Evolutionary conservation across 2,888 invertebrate species (phyloP).

Genomic region (Cantharis lateralis): DNA sequence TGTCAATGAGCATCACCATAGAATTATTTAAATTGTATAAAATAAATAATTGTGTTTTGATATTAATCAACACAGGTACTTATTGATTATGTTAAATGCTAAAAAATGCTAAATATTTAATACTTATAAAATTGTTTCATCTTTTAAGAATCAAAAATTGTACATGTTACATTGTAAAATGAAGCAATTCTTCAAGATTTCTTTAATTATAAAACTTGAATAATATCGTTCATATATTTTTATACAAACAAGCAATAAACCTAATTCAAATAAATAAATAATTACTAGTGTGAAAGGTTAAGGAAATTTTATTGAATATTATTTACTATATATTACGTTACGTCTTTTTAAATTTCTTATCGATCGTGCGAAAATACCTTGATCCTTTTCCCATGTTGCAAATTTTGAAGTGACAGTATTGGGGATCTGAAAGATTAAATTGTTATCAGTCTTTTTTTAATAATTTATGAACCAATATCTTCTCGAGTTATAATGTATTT

Average conservation of each 20-base stretch:
- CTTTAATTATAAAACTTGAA: background rate
- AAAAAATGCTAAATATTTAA: background rate
- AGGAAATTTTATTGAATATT: background rate
- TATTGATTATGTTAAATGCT: background rate
- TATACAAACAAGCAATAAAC: background rate
- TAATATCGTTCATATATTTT: background rate
- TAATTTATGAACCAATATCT: constrained; percentile 9
- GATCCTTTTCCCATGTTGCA: constrained; percentile 68
- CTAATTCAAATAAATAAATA: constrained; percentile 2
- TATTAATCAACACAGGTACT: background rate
- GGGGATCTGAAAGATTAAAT: constrained; percentile 62
- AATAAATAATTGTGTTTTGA: background rate
- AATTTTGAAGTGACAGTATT: constrained; percentile 71
- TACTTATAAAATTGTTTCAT: background rate
- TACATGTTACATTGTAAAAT: too few species aligned
- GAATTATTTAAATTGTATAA: background rate
- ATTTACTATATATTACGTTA: background rate
- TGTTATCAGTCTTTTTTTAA: background rate
- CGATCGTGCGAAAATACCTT: constrained; percentile 38
- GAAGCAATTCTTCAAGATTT: background rate
- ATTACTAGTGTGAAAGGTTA: background rate
- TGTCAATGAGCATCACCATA: background rate
- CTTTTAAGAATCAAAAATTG: background rate
- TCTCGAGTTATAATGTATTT: background rate
- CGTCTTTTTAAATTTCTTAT: constrained; percentile 31